These are phyloP conservation scores for Tetraneura akinire DNA, from an alignment of 1,140 invertebrate species.

Conservation along the genomic window DNA sequence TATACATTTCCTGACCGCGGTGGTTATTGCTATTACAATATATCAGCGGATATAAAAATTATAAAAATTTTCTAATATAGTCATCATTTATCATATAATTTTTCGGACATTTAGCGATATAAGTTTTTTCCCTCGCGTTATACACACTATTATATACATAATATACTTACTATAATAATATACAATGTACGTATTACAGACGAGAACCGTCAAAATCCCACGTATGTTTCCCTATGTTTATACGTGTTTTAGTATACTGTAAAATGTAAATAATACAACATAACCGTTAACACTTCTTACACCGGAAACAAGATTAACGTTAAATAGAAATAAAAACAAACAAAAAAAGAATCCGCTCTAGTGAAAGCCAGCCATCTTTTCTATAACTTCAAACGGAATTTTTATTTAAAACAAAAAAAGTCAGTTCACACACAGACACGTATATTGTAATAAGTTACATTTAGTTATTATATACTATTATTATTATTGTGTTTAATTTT, in stretches of 20 bases:
- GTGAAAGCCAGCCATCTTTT: conserved; percentile 30
- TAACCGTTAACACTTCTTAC: conserved; percentile 38
- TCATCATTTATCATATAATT: neutral
- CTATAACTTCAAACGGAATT: neutral
- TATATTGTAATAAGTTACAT: neutral
- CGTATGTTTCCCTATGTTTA: neutral
- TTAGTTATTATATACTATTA: neutral
- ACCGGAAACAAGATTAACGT: neutral
- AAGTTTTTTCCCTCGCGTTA: neutral
- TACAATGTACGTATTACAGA: conserved; percentile 18
- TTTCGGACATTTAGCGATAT: neutral
- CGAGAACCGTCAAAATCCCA: conserved; percentile 31
- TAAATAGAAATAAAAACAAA: neutral
- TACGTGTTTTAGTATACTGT: neutral
- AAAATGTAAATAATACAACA: too few species aligned
- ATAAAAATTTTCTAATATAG: neutral
- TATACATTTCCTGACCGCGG: too few species aligned
- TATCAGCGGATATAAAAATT: too few species aligned
- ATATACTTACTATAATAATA: too few species aligned
- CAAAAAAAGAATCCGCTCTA: neutral
- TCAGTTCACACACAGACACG: neutral
- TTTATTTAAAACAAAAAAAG: conserved; percentile 9
- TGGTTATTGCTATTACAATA: too few species aligned
- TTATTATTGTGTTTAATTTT: neutral
- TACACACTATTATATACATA: too few species aligned